A percentile compares a stretch with the other conserved stretches of the same genome.
phyloP scores from a whole-genome alignment of 2,888 invertebrate species.

The Isoperla grammatica region DNA sequence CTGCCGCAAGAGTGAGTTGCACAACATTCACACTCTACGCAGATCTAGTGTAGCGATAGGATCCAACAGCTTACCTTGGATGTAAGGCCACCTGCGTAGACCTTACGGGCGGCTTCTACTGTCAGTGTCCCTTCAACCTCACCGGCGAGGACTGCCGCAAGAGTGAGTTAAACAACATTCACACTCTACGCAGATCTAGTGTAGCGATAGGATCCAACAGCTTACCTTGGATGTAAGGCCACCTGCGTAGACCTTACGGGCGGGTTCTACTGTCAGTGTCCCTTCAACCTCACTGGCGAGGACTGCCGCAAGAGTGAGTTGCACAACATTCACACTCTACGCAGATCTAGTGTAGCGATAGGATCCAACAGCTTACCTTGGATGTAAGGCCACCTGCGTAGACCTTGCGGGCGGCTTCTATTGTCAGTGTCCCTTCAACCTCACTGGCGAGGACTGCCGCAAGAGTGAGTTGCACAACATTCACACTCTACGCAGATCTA shows the following conservation, averaged over 20 bases:
- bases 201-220: no score
- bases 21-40: no score
- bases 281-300: conserved; percentile 93
- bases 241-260: conserved; percentile 88
- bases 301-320: conserved; percentile 91
- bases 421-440: conserved; percentile 94
- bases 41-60: no score
- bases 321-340: no score
- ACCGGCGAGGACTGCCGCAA: conserved; percentile 96
- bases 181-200: no score
- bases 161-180: no score
- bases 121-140: conserved; percentile 94
- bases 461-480: conserved; percentile 89
- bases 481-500: no score
- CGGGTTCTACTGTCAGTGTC: conserved; percentile 92
- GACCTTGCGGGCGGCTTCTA: conserved; percentile 87
- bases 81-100: conserved; percentile 89
- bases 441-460: conserved; percentile 93
- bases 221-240: no score
- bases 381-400: conserved; percentile 84
- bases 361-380: no score
- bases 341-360: no score
- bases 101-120: conserved; percentile 84
- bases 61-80: no score
- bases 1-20: conserved; percentile 88